These are phyloP conservation scores for Mylabris phalerata DNA, from an alignment of 1,140 invertebrate genomes.

Conservation along the genomic window DNA sequence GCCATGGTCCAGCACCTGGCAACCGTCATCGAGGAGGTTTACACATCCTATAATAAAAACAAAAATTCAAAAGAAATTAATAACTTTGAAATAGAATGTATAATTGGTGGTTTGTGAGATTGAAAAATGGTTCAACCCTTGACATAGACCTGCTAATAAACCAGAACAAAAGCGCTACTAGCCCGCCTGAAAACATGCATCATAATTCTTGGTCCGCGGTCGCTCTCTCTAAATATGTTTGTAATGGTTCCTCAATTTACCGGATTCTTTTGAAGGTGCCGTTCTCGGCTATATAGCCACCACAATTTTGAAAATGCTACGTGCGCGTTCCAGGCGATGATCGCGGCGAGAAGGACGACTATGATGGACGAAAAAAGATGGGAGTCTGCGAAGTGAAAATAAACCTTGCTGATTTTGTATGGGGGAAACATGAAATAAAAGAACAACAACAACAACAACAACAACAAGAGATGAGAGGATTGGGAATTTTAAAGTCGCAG, in stretches of 20 bases:
- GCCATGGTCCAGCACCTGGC: conserved; percentile 22
- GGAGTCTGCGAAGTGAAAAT: too few species aligned
- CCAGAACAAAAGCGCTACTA: conserved; percentile 34
- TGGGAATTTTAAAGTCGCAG: too few species aligned
- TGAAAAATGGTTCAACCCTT: conserved; percentile 13
- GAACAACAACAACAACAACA: too few species aligned
- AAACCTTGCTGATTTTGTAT: too few species aligned
- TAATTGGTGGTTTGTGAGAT: neutral
- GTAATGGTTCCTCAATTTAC: conserved; percentile 36
- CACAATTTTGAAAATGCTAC: too few species aligned
- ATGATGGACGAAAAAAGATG: too few species aligned
- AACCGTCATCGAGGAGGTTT: conserved; percentile 32
- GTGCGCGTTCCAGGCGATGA: too few species aligned
- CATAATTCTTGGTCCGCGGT: conserved; percentile 9
- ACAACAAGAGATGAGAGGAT: too few species aligned
- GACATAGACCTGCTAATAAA: conserved; percentile 26
- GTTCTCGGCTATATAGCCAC: conserved; percentile 2
- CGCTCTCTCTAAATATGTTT: conserved; percentile 33
- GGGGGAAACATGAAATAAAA: too few species aligned
- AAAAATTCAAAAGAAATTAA: neutral
- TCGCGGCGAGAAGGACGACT: too few species aligned
- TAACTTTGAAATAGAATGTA: neutral
- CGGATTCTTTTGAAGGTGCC: conserved; percentile 31
- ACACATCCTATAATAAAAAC: conserved; percentile 33
- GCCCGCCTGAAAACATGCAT: conserved; percentile 28